Evolutionary conservation across 35 echinoderm and acorn worm genomes (phyloP), one percentile per base, ranked within the genome.

Genomic region (Apostichopus parvimensis): DNA sequence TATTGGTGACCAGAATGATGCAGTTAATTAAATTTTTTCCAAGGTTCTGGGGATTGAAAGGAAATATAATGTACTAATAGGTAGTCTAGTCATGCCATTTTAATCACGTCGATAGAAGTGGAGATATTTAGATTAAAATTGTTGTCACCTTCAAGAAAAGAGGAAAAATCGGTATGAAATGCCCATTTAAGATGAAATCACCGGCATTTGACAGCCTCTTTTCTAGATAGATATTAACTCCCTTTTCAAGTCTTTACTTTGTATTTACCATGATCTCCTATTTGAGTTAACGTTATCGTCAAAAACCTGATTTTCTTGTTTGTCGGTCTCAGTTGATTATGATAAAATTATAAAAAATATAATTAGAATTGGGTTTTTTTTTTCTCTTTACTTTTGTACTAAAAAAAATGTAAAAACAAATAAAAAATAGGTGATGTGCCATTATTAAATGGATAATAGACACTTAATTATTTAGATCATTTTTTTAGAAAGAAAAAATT

Each of bases 391-490:
- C 54, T 59, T n/a, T 45, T 80, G 81, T 84, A 58, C 15, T 1
- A 20, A 60, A 84, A 83, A 84, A 60, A 57, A 58, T 20, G 10
- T 18, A 22, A 58, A 84, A 84, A 22, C 24, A 53, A 60, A 61
- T 61, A 61, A 25, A 21, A 84, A 56, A 58, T 58, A 23, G 55
- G 7, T 58, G 18, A 58, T 56, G 15, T 58, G n/a, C 53, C 17
- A 53, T 80, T 17, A 77, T 45, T 22, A 58, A 84, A 53, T 21
- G 54, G 55, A 54, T 9, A 84, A 84, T 22, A 55, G 81, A 22
- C 57, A 57, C 57, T 59, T 56, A 59, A 84, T 56, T 84, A 58
- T 84, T 84, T n/a, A 83, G n/a, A 58, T 82, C 54, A 82, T 82
- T 54, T 57, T 84, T 59, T 58, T 84, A 59, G 80, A 54, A 53